A percentile compares a stretch with the other conserved stretches of the same genome.
Evolutionary conservation across 1,140 invertebrate genomes (phyloP).

Genomic region (Aphaenogaster floridana): DNA sequence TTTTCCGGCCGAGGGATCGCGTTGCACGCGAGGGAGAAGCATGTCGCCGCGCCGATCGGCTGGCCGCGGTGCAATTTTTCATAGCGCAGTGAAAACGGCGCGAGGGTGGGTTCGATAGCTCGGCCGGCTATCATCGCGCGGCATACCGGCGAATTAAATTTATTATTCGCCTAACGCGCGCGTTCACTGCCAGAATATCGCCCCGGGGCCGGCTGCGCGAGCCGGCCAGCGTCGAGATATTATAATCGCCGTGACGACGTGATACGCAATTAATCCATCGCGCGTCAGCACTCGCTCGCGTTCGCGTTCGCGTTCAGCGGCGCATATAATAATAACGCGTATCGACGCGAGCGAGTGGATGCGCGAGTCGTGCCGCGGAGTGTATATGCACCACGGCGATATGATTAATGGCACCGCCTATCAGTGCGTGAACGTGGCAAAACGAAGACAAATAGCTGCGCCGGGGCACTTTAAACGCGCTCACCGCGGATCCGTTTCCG

Average conservation of each 20-base stretch:
- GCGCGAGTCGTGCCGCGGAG: neutral
- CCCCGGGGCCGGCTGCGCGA: constrained; percentile 5
- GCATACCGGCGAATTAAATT: constrained; percentile 55
- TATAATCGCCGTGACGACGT: constrained; percentile 78
- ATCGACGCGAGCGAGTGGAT: constrained; percentile 63
- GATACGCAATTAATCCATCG: constrained; percentile 79
- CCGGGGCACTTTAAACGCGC: constrained; percentile 71
- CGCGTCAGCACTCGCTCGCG: constrained; percentile 66
- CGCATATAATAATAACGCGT: constrained; percentile 78
- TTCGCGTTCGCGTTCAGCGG: constrained; percentile 42
- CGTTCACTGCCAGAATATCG: constrained; percentile 43
- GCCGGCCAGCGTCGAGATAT: constrained; percentile 67
- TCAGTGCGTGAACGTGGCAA: constrained; percentile 80
- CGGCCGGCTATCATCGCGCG: neutral
- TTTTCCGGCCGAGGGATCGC: constrained; percentile 25
- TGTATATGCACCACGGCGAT: constrained; percentile 17
- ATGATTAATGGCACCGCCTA: constrained; percentile 81
- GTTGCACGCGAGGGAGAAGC: neutral
- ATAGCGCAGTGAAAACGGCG: constrained; percentile 4
- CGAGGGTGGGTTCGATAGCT: constrained; percentile 3
- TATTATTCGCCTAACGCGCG: constrained; percentile 40
- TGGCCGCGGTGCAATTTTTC: neutral
- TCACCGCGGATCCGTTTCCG: constrained; percentile 78
- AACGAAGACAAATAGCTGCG: constrained; percentile 81
- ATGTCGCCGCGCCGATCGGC: neutral